Evolutionary conservation across 2,113 vertebrate genomes (phyloP).

Genomic region (Glareola pratincola): DNA sequence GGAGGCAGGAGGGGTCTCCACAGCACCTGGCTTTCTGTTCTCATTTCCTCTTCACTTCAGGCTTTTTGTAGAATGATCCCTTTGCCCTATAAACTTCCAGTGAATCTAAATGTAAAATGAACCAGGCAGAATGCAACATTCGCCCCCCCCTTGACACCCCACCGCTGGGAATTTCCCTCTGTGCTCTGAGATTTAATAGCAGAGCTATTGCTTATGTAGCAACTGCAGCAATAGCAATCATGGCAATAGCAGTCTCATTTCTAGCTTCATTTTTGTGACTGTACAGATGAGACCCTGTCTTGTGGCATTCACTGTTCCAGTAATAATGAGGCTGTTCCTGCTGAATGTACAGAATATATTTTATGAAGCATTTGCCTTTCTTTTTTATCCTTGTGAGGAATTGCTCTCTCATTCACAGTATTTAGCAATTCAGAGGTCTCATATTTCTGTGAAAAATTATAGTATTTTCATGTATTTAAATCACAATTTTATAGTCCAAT

Average conservation of each 20-base stretch:
- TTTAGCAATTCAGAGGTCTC: neutral
- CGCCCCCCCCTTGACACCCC: neutral
- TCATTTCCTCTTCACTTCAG: conserved; percentile 28
- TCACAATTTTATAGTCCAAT: neutral
- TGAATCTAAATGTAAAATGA: conserved; percentile 5
- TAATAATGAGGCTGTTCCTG: neutral
- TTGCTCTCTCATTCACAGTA: neutral
- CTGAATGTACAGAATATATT: neutral
- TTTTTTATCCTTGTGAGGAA: neutral
- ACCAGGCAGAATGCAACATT: neutral
- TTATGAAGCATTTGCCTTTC: neutral
- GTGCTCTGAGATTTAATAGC: neutral
- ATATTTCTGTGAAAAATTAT: neutral
- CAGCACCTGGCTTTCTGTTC: conserved; percentile 16
- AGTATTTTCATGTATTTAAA: neutral
- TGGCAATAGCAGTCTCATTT: neutral
- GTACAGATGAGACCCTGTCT: neutral
- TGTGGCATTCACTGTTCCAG: neutral
- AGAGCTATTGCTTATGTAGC: neutral
- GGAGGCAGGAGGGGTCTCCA: neutral
- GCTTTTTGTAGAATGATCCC: conserved; percentile 7
- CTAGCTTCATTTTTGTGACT: neutral
- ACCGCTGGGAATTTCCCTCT: neutral
- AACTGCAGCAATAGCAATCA: neutral
- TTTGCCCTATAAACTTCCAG: conserved; percentile 11